Evolutionary conservation across 2,888 invertebrate genomes (phyloP).

Genomic region (Euplexia lucipara): DNA sequence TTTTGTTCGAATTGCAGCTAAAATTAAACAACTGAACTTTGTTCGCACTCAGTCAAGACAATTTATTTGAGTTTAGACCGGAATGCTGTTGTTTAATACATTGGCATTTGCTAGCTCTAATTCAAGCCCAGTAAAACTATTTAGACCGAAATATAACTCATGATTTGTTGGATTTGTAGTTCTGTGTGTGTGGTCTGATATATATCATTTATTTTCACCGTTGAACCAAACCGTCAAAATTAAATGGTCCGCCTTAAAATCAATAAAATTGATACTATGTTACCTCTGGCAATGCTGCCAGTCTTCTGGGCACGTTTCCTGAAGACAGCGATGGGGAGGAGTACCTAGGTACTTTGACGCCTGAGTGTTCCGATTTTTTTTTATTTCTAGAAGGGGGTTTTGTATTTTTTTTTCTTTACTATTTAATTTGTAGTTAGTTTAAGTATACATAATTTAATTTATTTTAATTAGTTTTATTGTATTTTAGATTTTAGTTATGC

Average conservation of each 20-base stretch:
- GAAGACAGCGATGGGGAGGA: too few relatives aligned
- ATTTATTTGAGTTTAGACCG: constrained; percentile 41
- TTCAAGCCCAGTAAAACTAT: constrained; percentile 12
- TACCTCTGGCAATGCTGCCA: too few relatives aligned
- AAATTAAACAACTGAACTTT: constrained; percentile 47
- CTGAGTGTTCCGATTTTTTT: too few relatives aligned
- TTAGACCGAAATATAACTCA: constrained; percentile 18
- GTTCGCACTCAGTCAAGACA: constrained; percentile 27
- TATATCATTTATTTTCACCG: neutral
- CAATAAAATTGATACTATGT: too few relatives aligned
- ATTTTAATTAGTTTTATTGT: too few relatives aligned
- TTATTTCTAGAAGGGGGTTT: too few relatives aligned
- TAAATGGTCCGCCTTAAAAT: neutral
- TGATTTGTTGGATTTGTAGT: constrained; percentile 11
- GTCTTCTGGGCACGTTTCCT: too few relatives aligned
- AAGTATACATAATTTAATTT: too few relatives aligned
- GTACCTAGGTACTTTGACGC: too few relatives aligned
- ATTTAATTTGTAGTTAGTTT: too few relatives aligned
- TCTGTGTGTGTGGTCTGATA: constrained; percentile 17
- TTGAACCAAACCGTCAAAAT: neutral
- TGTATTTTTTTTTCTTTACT: too few relatives aligned
- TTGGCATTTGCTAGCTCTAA: constrained; percentile 33
- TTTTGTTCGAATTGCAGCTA: constrained; percentile 37
- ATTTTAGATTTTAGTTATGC: too few relatives aligned
- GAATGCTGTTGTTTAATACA: constrained; percentile 36